Base-by-base conservation (phyloP, 2,888 invertebrate genomes). In the Vesta saturnalis region DNA sequence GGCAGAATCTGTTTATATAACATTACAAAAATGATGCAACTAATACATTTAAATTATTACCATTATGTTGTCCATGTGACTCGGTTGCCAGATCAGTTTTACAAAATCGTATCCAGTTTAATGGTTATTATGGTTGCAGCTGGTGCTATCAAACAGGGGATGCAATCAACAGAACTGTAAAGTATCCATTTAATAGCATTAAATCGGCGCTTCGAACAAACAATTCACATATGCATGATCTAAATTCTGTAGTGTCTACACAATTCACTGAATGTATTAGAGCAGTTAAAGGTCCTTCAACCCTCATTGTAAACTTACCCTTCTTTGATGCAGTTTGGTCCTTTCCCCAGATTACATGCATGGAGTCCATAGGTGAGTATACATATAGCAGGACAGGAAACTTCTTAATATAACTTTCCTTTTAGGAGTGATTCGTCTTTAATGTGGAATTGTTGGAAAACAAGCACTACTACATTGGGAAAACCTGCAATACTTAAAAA, bases 51-150 rank as follows among this genome's bases (percentile, higher is more conserved):
- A 43, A 43, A 43, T 43, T 43, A 43, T 43, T 43, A 43, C 43
- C 43, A 43, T 43, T 43, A 43, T 43, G 43, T 43, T 43, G 43
- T 43, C 43, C 43, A 43, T 43, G 43, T n/a, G 43, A 43, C 43
- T 43, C 43, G 43, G 43, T 43, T 43, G 43, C 43, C 43, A 43
- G 43, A 43, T 12, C 43, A 43, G 14, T 43, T 43, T 43, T 43
- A 43, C 43, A 43, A 43, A 43, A 43, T 43, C 43, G 43, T 43
- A 43, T 43, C 43, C 43, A 43, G 30, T 30, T 30, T 30, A 30
- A 30, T 30, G 30, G 30, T 30, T 30, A 30, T 30, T 30, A 30
- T 30, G 43, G 43, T 43, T 43, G 43, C 43, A 43, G 43, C 43
- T 43, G 43, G 43, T 43, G 43, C 43, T 43, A 43, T 43, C 43